phyloP scores from a whole-genome alignment of 2,797 vertebrate species.

The Diplodus sargus region DNA sequence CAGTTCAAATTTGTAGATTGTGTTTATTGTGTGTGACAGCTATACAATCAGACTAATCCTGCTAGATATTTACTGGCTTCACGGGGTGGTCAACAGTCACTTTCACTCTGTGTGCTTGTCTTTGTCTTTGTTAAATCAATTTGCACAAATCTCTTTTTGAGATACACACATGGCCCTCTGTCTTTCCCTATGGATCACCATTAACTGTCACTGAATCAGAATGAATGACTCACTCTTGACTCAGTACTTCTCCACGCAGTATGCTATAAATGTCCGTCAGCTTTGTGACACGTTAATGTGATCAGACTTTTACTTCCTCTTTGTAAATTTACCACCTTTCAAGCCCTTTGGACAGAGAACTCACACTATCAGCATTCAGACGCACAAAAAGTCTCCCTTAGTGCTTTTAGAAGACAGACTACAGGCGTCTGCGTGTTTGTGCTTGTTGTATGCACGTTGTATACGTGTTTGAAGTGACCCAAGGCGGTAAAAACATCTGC shows the following conservation, averaged over 20 bases:
- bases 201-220: neutral
- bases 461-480: neutral
- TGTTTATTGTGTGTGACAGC: too few relatives aligned
- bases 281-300: neutral
- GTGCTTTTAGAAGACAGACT: neutral
- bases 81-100: too few relatives aligned
- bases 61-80: too few relatives aligned
- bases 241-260: neutral
- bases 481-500: neutral
- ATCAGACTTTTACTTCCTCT: conserved; percentile 38
- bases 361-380: neutral
- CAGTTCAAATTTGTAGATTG: neutral
- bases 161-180: neutral
- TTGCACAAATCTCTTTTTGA: conserved; percentile 3
- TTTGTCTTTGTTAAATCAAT: neutral
- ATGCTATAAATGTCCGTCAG: neutral
- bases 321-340: conserved; percentile 35
- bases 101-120: too few relatives aligned
- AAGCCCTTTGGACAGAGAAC: conserved; percentile 11
- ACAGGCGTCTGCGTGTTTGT: neutral
- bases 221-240: neutral
- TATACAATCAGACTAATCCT: too few relatives aligned
- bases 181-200: neutral
- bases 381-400: neutral
- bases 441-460: neutral